Percentiles rank a stretch among this genome's conserved stretches.
phyloP scores from a whole-genome alignment of 1,140 invertebrate genomes.

The Wasmannia auropunctata region DNA sequence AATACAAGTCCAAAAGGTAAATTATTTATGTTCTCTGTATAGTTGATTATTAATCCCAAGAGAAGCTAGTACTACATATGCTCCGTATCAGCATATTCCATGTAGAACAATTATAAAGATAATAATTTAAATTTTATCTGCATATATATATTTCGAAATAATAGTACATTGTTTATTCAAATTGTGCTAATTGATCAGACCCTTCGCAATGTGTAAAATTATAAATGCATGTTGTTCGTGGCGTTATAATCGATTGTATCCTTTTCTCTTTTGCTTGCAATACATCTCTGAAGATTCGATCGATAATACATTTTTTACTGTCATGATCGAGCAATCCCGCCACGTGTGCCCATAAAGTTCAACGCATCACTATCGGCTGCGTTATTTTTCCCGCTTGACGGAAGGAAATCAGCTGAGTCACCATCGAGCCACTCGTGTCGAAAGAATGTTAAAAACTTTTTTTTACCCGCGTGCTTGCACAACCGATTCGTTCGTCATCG shows the following conservation, averaged over 20 bases:
- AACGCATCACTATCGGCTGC: background rate
- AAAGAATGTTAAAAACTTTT: conserved; percentile 16
- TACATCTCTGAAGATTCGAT: background rate
- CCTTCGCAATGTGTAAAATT: background rate
- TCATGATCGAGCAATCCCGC: background rate
- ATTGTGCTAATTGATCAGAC: background rate
- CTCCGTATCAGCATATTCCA: background rate
- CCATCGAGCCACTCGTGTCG: background rate
- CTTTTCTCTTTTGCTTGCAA: background rate
- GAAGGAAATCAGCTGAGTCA: conserved; percentile 27
- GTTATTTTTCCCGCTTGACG: conserved; percentile 9
- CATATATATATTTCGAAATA: background rate
- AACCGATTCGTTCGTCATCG: background rate
- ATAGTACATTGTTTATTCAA: background rate
- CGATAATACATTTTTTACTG: conserved; percentile 5
- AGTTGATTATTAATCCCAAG: background rate
- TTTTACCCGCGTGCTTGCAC: background rate
- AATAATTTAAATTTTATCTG: background rate
- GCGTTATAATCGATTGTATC: background rate
- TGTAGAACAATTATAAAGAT: background rate
- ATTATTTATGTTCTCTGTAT: background rate
- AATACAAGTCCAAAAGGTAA: background rate
- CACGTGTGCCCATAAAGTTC: background rate
- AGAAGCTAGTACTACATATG: background rate
- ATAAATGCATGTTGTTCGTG: background rate